These are phyloP conservation scores for Catalaphyllia jardinei DNA, from an alignment of 64 coral and sea anemone genomes.

Conservation along the genomic window DNA sequence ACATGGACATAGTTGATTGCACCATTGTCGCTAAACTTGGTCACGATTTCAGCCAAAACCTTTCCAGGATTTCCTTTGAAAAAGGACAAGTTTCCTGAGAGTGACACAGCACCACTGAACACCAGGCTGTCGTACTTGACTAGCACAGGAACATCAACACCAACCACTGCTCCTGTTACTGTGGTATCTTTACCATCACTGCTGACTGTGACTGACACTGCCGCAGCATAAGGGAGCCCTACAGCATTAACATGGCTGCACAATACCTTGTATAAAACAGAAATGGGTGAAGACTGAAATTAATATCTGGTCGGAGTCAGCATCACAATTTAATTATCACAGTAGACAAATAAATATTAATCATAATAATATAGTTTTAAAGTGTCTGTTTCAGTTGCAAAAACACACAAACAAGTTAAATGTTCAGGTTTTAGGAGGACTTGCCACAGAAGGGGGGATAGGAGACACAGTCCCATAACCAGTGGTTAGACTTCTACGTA, in stretches of 20 bases:
- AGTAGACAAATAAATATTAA: too few relatives aligned
- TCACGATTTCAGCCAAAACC: constrained; percentile 50
- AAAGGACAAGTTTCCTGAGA: constrained; percentile 65
- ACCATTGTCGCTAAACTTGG: constrained; percentile 44
- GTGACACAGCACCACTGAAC: constrained; percentile 64
- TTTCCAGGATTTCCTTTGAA: constrained; percentile 43
- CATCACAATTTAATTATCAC: too few relatives aligned
- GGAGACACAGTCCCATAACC: too few relatives aligned
- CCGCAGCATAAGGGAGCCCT: neutral
- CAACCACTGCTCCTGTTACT: constrained; percentile 68
- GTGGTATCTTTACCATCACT: constrained; percentile 26
- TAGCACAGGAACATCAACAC: constrained; percentile 61
- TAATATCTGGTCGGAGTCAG: neutral
- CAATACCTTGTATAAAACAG: constrained; percentile 33
- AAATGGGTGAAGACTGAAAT: neutral
- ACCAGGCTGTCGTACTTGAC: constrained; percentile 56
- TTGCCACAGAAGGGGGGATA: too few relatives aligned
- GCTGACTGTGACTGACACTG: constrained; percentile 53
- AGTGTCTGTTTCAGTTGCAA: too few relatives aligned
- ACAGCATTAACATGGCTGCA: constrained; percentile 25
- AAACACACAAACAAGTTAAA: too few relatives aligned
- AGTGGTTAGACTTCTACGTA: too few relatives aligned
- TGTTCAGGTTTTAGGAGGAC: too few relatives aligned
- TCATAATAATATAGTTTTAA: too few relatives aligned
- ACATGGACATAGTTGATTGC: constrained; percentile 59